phyloP scores from a whole-genome alignment of 2,888 invertebrate genomes.

The Parnassius orleans region DNA sequence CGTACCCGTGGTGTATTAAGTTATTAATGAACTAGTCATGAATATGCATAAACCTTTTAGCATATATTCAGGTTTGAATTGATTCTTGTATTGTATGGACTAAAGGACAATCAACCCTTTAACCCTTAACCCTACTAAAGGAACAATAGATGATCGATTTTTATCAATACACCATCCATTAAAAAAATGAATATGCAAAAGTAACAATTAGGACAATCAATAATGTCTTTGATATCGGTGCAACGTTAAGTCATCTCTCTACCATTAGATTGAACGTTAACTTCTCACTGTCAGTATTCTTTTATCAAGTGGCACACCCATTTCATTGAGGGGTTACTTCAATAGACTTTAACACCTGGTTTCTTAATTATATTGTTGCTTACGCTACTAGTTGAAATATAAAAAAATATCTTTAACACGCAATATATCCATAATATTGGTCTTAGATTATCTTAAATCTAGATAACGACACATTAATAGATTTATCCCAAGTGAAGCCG shows the following conservation, averaged over 20 bases:
- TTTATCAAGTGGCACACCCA: slow-evolving; percentile 28
- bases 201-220: slow-evolving; percentile 68
- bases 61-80: slow-evolving; percentile 17
- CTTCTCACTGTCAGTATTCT: slow-evolving; percentile 28
- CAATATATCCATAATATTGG: too few species aligned
- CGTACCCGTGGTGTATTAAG: slow-evolving; percentile 3
- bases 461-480: too few species aligned
- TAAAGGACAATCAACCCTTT: slow-evolving; percentile 25
- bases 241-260: slow-evolving; percentile 52
- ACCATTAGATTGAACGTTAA: slow-evolving; percentile 42
- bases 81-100: slow-evolving; percentile 14
- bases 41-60: slow-evolving; percentile 61
- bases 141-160: slow-evolving; percentile 30
- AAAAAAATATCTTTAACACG: too few species aligned
- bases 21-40: slow-evolving; percentile 60
- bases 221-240: slow-evolving; percentile 57
- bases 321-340: slow-evolving; percentile 28
- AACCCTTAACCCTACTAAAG: slow-evolving; percentile 36
- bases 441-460: too few species aligned
- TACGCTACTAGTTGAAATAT: too few species aligned
- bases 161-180: slow-evolving; percentile 33
- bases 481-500: too few species aligned
- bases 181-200: slow-evolving; percentile 72
- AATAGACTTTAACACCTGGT: slow-evolving; percentile 26
- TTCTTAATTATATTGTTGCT: neutral